Conservation (phyloP, 2,888 invertebrate genomes). For the Amphipoea lucens region DNA sequence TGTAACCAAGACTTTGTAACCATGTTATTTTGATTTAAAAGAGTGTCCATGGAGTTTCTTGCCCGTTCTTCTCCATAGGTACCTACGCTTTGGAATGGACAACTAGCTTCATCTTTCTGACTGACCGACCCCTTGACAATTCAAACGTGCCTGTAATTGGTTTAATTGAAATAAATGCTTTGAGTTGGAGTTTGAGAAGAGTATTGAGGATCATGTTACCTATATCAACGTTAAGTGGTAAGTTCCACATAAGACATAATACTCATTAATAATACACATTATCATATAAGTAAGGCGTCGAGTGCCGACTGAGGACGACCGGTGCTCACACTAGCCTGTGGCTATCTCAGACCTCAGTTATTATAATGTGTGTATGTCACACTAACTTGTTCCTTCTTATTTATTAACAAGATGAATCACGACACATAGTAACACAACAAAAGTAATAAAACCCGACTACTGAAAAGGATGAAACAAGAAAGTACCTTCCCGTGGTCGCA, state of each 20-base stretch:
- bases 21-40: no score
- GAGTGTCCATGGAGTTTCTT: no score
- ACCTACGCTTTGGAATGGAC: no score
- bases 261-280: slow-evolving; percentile 14
- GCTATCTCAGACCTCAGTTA: not conserved
- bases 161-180: no score
- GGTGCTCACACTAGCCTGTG: slow-evolving; percentile 27
- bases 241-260: not conserved
- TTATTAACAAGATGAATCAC: not conserved
- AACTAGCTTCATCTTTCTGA: no score
- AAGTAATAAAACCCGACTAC: not conserved
- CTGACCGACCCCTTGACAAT: no score
- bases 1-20: no score
- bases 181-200: no score
- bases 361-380: not conserved
- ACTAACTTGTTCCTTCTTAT: not conserved
- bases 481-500: no score
- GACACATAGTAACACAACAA: slow-evolving; percentile 8
- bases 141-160: no score
- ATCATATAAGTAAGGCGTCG: slow-evolving; percentile 38
- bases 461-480: no score
- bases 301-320: slow-evolving; percentile 36
- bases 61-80: no score
- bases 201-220: not conserved
- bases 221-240: not conserved